Base-by-base conservation (phyloP, 2,888 invertebrate genomes). In the Hyposoter didymator region DNA sequence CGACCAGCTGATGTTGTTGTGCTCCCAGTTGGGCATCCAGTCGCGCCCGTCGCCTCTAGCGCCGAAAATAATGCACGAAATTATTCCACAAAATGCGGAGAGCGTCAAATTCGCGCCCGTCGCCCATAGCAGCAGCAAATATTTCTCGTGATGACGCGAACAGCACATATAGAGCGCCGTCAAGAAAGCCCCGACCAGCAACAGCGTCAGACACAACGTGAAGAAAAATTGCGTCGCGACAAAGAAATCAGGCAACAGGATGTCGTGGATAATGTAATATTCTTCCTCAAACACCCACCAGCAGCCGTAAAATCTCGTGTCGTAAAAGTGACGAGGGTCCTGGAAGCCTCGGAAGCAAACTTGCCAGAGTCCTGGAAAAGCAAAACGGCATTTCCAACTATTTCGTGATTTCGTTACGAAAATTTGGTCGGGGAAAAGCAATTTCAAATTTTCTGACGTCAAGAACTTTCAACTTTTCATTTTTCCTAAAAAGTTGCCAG, bases 211-310 rank as follows among this genome's bases (percentile, higher is more conserved):
- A 84, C 97, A 96, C 62, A 99, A 94, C 0, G 99, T 98, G 92
- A 98, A 98, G 95, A 99, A 98, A 88, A 99, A 97, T 93, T 99
- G 99, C 0, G 98, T 98, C 0, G 98, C 97, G 80, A 99, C 97
- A 91, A 99, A 99, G 95, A 99, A 99, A 17, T 97, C 96, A 76
- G 98, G 98, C 89, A 98, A 94, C 4, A 99, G 94, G 90, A 98
- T 97, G 90, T 98, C 97, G 91, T 98, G 97, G 88, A 99, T 98
- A 83, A 98, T 98, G 92, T 98, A 98, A 93, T 98, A 99, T 94
- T 99, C 99, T 93, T 98, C 99, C 94, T 99, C 98, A 92, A 99
- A 98, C 84, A 99, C 97, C 98, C 99, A 99, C 97, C 98, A 98
- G 92, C 99, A 99, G 0, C 98, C 98, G 19, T 95, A 95, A 90